These are phyloP conservation scores for Drosophila grimshawi DNA, from an alignment of 1,140 invertebrate genomes.

Conservation along the genomic window DNA sequence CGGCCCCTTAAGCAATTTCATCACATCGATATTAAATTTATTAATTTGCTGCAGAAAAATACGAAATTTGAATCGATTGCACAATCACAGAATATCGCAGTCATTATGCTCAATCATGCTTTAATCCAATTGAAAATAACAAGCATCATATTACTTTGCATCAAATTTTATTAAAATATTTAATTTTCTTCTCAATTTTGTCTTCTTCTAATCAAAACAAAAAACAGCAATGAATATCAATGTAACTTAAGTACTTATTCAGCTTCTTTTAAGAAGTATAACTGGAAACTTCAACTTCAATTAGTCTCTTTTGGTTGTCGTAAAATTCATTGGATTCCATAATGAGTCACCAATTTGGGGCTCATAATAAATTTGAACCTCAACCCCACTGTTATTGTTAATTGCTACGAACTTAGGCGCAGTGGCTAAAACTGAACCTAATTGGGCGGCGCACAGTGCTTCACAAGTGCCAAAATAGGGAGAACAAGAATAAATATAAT, in stretches of 20 bases:
- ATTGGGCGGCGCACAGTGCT: conserved; percentile 24
- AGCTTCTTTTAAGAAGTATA: background rate
- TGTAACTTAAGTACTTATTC: background rate
- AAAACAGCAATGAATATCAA: background rate
- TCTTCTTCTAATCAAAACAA: too few relatives aligned
- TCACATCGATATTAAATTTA: too few relatives aligned
- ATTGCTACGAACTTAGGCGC: conserved; percentile 18
- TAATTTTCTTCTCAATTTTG: too few relatives aligned
- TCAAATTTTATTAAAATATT: too few relatives aligned
- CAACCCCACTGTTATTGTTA: conserved; percentile 22
- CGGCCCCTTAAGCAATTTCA: too few relatives aligned
- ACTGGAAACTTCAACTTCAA: background rate
- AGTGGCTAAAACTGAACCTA: conserved; percentile 15
- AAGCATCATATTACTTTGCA: too few relatives aligned
- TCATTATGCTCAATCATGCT: too few relatives aligned
- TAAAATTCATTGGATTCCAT: conserved; percentile 13
- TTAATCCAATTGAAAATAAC: too few relatives aligned
- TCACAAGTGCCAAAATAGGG: background rate
- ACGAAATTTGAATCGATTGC: too few relatives aligned
- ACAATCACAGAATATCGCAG: too few relatives aligned
- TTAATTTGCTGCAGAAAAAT: too few relatives aligned
- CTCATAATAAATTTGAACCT: conserved; percentile 24
- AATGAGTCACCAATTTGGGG: conserved; percentile 19
- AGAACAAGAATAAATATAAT: background rate
- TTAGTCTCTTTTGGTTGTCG: background rate